phyloP scores from a whole-genome alignment of 2,797 vertebrate genomes.

The Sternarchorhynchus goeldii region DNA sequence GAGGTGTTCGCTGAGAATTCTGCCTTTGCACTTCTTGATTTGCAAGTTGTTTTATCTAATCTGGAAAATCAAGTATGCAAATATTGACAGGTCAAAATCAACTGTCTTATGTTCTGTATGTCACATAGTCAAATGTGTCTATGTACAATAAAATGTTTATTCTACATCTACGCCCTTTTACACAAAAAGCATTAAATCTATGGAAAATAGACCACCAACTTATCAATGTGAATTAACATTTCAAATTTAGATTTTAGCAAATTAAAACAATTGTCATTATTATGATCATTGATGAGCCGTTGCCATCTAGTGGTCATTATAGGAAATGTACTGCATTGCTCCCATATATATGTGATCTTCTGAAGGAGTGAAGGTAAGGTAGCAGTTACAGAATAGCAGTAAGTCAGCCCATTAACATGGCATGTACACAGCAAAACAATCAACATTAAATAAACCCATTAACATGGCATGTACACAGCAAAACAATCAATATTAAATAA shows the following conservation, averaged over 20 bases:
- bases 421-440: no score
- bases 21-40: conserved; percentile 5
- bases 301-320: conserved; percentile 39
- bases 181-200: neutral
- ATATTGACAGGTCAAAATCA: neutral
- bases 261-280: no score
- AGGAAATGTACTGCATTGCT: neutral
- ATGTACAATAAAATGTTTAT: neutral
- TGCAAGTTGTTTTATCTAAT: conserved; percentile 5
- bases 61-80: conserved; percentile 16
- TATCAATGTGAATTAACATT: neutral
- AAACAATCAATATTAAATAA: no score
- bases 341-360: neutral
- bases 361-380: no score
- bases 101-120: no score
- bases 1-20: neutral
- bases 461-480: no score
- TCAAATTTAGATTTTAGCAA: neutral
- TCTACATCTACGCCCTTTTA: neutral
- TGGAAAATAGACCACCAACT: neutral
- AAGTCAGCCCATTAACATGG: no score
- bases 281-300: conserved; percentile 5
- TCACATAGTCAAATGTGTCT: no score
- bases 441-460: no score
- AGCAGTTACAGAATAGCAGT: no score